phyloP scores from a whole-genome alignment of 1,140 invertebrate species.

The Orchesella cincta region DNA sequence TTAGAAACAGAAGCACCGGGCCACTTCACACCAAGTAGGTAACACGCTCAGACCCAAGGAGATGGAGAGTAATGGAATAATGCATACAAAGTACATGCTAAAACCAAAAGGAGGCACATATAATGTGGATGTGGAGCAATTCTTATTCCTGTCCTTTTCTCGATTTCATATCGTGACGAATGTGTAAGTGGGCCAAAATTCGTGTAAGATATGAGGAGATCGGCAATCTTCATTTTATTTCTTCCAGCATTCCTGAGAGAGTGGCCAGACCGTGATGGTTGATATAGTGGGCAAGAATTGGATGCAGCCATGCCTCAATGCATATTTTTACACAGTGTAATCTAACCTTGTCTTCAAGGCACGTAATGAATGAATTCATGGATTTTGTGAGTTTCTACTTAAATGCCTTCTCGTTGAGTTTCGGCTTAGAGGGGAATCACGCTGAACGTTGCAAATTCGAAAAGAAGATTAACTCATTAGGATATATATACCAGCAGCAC shows the following conservation, averaged over 20 bases:
- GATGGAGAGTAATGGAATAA: constrained; percentile 9
- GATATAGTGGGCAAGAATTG: background rate
- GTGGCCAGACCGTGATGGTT: background rate
- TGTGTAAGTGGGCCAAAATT: too few relatives aligned
- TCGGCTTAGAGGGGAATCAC: background rate
- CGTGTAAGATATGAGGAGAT: too few relatives aligned
- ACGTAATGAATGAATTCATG: background rate
- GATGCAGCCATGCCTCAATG: too few relatives aligned
- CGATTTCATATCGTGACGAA: too few relatives aligned
- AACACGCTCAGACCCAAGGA: background rate
- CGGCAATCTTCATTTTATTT: background rate
- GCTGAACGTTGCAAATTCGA: background rate
- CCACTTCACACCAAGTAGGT: background rate
- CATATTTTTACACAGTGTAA: background rate
- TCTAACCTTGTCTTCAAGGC: background rate
- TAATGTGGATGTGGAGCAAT: too few relatives aligned
- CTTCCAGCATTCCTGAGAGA: background rate
- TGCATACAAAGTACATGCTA: background rate
- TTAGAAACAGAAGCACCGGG: background rate
- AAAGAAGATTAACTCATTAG: constrained; percentile 15
- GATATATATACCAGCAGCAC: too few relatives aligned
- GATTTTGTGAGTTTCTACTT: constrained; percentile 1
- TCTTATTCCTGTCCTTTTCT: background rate
- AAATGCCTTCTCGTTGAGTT: background rate
- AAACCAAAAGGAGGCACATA: background rate